Evolutionary conservation across 2,797 vertebrate genomes (phyloP), one percentile per base, ranked within the genome.

Genomic region (Neosilurus mollespiculum): DNA sequence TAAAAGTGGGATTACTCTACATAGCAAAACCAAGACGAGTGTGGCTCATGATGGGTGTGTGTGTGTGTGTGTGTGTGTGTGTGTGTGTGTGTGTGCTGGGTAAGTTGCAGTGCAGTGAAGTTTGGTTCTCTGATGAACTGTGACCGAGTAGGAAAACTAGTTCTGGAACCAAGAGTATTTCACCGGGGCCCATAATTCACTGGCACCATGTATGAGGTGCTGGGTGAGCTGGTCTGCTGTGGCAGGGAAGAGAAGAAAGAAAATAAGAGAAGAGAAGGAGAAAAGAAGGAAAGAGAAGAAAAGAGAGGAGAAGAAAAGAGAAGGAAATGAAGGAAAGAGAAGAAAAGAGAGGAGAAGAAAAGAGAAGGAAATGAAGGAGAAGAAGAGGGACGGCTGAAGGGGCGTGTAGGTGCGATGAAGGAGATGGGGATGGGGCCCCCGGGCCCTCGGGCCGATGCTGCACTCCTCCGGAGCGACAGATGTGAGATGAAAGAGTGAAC

Each of bases 401-500:
- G 59, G 70, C 2, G 43, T 66, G 49, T 65, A 83, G 26, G 83
- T 78, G 59, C 76, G 10, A 22, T 24, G 26, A 43, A 64, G 61
- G 34, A 67, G 65, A 82, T 5, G 51, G 81, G 71, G 71, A 16
- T 59, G 1, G 69, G 76, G 83, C 67, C 77, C 78, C 77, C 49
- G 4, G 71, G 83, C 67, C 77, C 78, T 67, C 49, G 4, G 71
- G 81, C 81, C 43, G 81, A 65, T 79, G 82, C 86, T 81, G 77
- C 83, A 76, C 81, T 83, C 85, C 78, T 80, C 82, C 67, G 61
- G 62, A 86, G 89, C 90, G 91, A 90, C 94, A 95, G 94, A 94
- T 95, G 94, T 92, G 90, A 90, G 87, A 94, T 94, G 91, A 94
- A 94, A 94, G 92, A 66, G 83, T 75, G 90, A 91, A 89, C 37